phyloP scores from a whole-genome alignment of 2,797 vertebrate genomes.

The Tamandua tetradactyla region DNA sequence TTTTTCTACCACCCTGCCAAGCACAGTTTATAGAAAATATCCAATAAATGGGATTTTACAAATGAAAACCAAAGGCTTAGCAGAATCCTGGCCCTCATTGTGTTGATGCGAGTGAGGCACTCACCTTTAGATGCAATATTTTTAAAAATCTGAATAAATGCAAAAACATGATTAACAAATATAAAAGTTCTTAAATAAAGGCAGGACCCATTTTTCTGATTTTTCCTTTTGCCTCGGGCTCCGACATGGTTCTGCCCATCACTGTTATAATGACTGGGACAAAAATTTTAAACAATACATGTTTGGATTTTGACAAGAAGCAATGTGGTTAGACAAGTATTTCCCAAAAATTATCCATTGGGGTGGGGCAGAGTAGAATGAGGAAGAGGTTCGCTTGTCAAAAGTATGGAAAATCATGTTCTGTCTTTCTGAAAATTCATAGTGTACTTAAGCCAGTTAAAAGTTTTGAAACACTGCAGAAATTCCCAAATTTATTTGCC shows the following conservation, averaged over 20 bases:
- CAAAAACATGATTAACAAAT: background rate
- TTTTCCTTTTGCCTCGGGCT: background rate
- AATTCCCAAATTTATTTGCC: background rate
- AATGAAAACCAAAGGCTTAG: background rate
- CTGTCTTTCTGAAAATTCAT: background rate
- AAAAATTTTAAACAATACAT: background rate
- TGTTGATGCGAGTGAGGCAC: background rate
- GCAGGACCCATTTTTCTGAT: background rate
- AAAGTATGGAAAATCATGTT: background rate
- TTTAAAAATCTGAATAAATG: background rate
- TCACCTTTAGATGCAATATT: accelerated
- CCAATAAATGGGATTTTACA: background rate
- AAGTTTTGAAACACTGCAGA: background rate
- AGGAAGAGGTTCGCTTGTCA: background rate
- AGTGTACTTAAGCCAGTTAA: background rate
- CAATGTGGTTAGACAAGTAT: background rate
- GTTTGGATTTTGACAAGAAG: background rate
- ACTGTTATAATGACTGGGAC: background rate
- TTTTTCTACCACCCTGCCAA: background rate
- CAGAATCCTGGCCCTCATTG: no score
- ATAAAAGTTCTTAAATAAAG: background rate
- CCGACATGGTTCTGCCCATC: accelerated
- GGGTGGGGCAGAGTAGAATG: background rate
- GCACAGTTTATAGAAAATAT: background rate
- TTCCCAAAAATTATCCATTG: background rate